Base-by-base conservation (phyloP, 2,113 vertebrate genomes). In the Canis aureus region DNA sequence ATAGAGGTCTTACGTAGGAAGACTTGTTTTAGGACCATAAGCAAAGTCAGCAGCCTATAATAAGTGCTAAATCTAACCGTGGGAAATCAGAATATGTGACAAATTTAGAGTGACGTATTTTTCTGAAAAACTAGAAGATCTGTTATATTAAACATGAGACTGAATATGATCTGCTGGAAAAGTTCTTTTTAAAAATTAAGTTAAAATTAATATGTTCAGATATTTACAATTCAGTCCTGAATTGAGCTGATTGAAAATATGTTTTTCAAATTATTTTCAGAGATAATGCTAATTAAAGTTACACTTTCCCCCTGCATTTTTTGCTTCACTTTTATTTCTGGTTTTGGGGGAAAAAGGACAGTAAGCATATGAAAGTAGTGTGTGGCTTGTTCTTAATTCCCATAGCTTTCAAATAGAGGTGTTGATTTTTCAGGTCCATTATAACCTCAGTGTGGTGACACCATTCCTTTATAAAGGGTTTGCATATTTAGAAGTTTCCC, bases 381-480 rank as follows among this genome's bases (percentile, higher is more conserved):
- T 74, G 35, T 93, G 43, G 38, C 73, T 94, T 97, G 79, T 87
- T 98, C 95, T 95, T 76, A 67, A 97, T 95, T 92, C 93, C 35
- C 74, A 27, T 96, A 81, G 67, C 92, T 95, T 98, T 96, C 74
- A 93, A 92, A 83, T 95, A 76, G 64, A 87, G 74, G 60, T 93
- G 88, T 74, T 95, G 96, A 57, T 95, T 96, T 97, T 97, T 98
- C 80, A 95, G 86, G 73, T 96, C 43, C 84, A 80, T 97, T 95
- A 93, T 78, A 53, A 53, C 51, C 91, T 78, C 95, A 97, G 95
- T 87, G 27, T 86, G 74, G 89, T 27, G 62, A 91, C 22, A 60
- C 32, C 59, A 84, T 89, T 79, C 66, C 25, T 97, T 88, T 74
- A 35, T 95, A 89, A 95, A 71, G 25, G 74, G 71, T 95, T 83